Conservation (phyloP, 2,113 vertebrate species). For the Dasyurus viverrinus region DNA sequence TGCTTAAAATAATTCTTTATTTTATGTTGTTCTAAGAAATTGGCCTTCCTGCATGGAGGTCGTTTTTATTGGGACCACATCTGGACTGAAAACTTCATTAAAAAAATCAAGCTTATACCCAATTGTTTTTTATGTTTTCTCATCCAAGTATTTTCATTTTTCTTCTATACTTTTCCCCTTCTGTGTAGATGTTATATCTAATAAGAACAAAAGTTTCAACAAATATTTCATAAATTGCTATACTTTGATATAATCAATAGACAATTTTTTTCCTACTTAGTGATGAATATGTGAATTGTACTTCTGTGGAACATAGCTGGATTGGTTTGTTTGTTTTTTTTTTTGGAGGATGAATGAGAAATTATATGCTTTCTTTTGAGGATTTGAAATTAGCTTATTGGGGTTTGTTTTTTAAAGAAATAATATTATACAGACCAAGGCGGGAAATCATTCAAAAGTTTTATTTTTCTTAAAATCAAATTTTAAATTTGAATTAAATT, state of each 20-base stretch:
- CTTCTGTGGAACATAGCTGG: background rate
- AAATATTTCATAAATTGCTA: background rate
- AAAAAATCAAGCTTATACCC: no score
- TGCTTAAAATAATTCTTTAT: no score
- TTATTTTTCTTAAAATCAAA: background rate
- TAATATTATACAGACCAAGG: background rate
- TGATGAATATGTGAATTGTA: background rate
- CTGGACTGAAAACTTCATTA: background rate
- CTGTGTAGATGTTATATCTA: background rate
- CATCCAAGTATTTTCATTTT: background rate
- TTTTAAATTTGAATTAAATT: background rate
- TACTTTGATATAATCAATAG: background rate
- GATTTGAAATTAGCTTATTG: background rate
- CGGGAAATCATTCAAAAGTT: background rate
- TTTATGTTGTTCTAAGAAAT: no score
- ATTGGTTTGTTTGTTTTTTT: background rate
- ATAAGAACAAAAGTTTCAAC: background rate
- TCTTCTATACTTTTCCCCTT: background rate
- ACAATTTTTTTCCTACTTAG: background rate
- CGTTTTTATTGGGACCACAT: background rate
- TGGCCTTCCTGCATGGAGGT: no score
- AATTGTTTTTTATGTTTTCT: background rate
- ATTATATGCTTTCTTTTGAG: background rate
- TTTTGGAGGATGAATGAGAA: background rate
- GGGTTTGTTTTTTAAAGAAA: background rate